Evolutionary conservation across 2,113 vertebrate species (phyloP), one percentile per base, ranked within the genome.

Genomic region (Nasalis larvatus): DNA sequence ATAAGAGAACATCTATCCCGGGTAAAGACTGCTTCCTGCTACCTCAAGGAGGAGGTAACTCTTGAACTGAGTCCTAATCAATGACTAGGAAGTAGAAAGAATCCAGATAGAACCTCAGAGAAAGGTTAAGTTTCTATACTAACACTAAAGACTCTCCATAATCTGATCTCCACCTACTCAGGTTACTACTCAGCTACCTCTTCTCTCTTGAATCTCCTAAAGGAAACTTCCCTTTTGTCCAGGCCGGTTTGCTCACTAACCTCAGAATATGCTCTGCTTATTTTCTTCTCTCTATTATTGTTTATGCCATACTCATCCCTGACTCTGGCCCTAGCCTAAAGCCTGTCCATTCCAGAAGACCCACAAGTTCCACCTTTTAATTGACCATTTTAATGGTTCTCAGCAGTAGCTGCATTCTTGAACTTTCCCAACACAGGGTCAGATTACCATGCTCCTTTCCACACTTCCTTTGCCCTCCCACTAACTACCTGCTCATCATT

Each of bases 241-340:
- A 96, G 47, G 30, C 27, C 82, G 45, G 27, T 86, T 92, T 42
- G 89, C 25, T 76, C 56, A 69, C 49, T 74, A 45, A 86, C 37
- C 18, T 86, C 52, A 89, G 20, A 94, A 89, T 69, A 78, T 42
- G 18, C 47, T 93, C 90, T 92, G 45, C 21, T 82, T 73, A 77
- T 93, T 89, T 92, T 47, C 69, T 66, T 95, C 30, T 63, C 58
- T 63, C 77, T 86, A 49, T 83, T 89, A 82, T 18, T 93, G 17
- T 21, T 37, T 49, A 86, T 18, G 35, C 10, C 37, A 88, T 42
- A 58, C 35, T 40, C 40, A 52, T 9, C 20, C 42, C 40, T 94
- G 11, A n/a, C 77, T 58, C 68, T 88, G 18, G 20, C 40, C 58
- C 23, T 86, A 47, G n/a, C 42, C 94, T 89, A 95, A 83, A 69